Base-by-base conservation (phyloP, 2,113 vertebrate species). In the Gallinago paraguaiae region DNA sequence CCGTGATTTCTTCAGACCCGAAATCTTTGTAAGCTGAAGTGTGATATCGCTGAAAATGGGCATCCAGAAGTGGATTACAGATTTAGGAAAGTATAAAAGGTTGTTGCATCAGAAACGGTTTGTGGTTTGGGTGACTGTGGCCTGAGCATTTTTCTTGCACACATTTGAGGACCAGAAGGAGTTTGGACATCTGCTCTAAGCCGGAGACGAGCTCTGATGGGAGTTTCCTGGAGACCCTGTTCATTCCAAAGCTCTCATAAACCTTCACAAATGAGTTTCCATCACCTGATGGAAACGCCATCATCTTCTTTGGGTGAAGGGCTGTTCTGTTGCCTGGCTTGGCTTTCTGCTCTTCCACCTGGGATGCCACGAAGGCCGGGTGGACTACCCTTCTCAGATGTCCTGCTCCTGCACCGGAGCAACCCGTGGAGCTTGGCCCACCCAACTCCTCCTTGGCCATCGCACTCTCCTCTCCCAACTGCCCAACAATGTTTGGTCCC, bases 391-490 rank as follows among this genome's bases (percentile, higher is more conserved):
- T 50, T 10, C n/a, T 41, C n/a, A 6, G n/a, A 7, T 20, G 33
- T 22, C 2, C 84, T 27, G 2, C 54, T n/a, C n/a, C n/a, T 23
- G 17, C 41, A 43, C n/a, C 41, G 3, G 12, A 24, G 37, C 33
- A 11, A 22, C 13, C 24, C 4, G 20, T 13, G 8, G 51, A 28
- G n/a, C 39, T 20, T 14, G 39, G 39, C 28, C 22, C 33, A 2
- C 17, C 16, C 13, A 2, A 18, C 59, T 19, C 54, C 53, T 20
- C 16, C 59, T 15, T 7, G 64, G 41, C 79, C 63, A 1, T 56
- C 39, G 0, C 1, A 0, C 30, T 19, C 8, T 4, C 15, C 3
- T 23, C 64, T 63, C 71, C 48, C 19, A 15, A 0, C 46, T 37
- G 37, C 70, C 78, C 63, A 17, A 15, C 6, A 5, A 37, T 1